Evolutionary conservation across 2,888 invertebrate genomes (phyloP).

Genomic region (Pheosia gnoma): DNA sequence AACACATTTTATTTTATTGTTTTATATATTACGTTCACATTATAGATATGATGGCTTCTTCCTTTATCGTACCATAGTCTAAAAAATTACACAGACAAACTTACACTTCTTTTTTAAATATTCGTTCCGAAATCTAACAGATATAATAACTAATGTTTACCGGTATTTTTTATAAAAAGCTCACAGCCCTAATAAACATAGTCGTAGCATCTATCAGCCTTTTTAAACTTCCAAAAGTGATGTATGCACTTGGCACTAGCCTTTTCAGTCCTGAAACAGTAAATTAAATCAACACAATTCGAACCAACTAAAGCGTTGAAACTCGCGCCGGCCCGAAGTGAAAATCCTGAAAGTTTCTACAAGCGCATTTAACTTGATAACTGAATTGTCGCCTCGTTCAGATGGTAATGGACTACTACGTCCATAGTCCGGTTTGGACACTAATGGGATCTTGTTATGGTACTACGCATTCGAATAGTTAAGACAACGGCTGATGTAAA

Average conservation of each 20-base stretch:
- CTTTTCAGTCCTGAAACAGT: not conserved
- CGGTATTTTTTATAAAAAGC: too few species aligned
- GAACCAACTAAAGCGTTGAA: not conserved
- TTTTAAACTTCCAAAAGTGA: not conserved
- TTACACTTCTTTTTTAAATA: too few species aligned
- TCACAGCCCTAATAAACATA: too few species aligned
- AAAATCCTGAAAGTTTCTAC: not conserved
- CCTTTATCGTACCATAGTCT: too few species aligned
- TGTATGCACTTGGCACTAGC: not conserved
- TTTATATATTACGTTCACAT: too few species aligned
- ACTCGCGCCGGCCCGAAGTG: not conserved
- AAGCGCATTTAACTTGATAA: slow-evolving; percentile 1
- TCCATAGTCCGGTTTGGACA: not conserved
- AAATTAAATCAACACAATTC: not conserved
- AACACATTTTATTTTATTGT: too few species aligned
- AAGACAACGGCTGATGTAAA: not conserved
- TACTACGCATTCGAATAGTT: not conserved
- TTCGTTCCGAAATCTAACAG: too few species aligned
- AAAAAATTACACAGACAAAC: too few species aligned
- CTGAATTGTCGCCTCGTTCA: slow-evolving; percentile 2
- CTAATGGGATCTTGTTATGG: not conserved
- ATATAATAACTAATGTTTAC: too few species aligned
- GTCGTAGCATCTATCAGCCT: too few species aligned
- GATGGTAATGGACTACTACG: not conserved
- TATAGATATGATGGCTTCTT: too few species aligned